Percentiles rank a stretch among this genome's conserved stretches.
Evolutionary conservation across 1,140 invertebrate genomes (phyloP).

Genomic region (Drosophila virilis): DNA sequence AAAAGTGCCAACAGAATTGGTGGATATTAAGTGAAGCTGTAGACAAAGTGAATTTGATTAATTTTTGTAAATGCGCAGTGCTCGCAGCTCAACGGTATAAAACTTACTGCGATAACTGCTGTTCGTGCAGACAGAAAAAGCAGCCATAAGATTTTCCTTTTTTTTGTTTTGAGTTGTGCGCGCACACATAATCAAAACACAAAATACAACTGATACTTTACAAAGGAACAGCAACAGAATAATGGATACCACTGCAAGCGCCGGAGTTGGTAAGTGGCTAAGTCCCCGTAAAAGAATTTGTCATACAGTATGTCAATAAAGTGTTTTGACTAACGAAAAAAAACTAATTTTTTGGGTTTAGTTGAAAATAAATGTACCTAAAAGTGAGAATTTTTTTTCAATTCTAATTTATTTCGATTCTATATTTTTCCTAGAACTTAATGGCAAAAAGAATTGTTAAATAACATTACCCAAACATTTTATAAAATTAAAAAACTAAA

Average conservation of each 20-base stretch:
- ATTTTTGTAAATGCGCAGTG: slow-evolving; percentile 13
- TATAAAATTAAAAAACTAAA: too few relatives aligned
- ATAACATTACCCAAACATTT: too few relatives aligned
- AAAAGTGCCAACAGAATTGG: slow-evolving; percentile 5
- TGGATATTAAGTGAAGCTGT: slow-evolving; percentile 2
- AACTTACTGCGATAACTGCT: slow-evolving; percentile 35
- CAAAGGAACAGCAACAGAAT: neutral
- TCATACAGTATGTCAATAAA: too few relatives aligned
- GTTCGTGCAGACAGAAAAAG: slow-evolving; percentile 29
- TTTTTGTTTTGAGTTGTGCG: slow-evolving; percentile 51
- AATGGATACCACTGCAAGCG: slow-evolving; percentile 49
- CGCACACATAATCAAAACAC: slow-evolving; percentile 15
- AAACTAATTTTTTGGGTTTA: too few relatives aligned
- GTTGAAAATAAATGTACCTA: too few relatives aligned
- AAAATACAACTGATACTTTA: neutral
- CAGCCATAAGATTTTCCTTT: slow-evolving; percentile 34
- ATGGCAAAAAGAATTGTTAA: too few relatives aligned
- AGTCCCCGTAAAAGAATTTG: slow-evolving; percentile 11
- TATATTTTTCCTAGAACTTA: too few relatives aligned
- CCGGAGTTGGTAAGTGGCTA: slow-evolving; percentile 54
- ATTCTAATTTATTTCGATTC: too few relatives aligned
- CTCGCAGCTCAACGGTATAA: slow-evolving; percentile 9
- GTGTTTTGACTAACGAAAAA: too few relatives aligned
- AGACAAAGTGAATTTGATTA: neutral
- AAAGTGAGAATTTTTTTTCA: too few relatives aligned